Evolutionary conservation across 2,797 vertebrate genomes (phyloP).

Genomic region (Gymnocypris eckloni): DNA sequence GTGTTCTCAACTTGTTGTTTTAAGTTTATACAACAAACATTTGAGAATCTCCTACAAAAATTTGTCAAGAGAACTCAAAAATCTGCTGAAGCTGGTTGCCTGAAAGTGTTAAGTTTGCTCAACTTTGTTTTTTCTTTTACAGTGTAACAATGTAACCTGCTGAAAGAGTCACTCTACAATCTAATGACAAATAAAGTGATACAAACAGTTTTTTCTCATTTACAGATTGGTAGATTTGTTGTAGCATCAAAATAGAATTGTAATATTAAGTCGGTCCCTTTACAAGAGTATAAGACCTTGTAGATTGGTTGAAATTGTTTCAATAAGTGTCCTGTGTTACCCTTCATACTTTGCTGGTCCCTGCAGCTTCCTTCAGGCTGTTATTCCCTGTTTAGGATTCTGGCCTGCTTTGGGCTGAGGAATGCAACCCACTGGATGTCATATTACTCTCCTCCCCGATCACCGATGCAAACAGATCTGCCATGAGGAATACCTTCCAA

Average conservation of each 20-base stretch:
- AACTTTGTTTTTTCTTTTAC: too few relatives aligned
- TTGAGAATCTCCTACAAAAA: too few relatives aligned
- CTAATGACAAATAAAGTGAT: not conserved
- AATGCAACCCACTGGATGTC: conserved; percentile 41
- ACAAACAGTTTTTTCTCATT: not conserved
- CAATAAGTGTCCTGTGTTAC: not conserved
- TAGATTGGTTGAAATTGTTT: not conserved
- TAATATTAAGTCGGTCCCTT: not conserved
- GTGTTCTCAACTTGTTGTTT: too few relatives aligned
- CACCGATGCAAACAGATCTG: conserved; percentile 52
- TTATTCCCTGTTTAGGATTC: conserved; percentile 48
- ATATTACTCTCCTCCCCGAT: conserved; percentile 26
- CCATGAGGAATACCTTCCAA: conserved; percentile 58
- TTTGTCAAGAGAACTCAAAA: too few relatives aligned
- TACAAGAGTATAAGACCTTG: not conserved
- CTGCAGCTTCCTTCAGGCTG: conserved; percentile 6
- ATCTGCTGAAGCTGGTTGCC: too few relatives aligned
- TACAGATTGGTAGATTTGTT: not conserved
- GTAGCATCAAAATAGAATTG: not conserved
- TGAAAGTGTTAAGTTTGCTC: too few relatives aligned
- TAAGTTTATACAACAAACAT: too few relatives aligned
- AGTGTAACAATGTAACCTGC: not conserved
- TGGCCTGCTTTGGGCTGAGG: conserved; percentile 37
- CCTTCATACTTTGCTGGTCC: conserved; percentile 20
- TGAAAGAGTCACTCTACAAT: not conserved